Evolutionary conservation across 2,888 invertebrate genomes (phyloP).

Genomic region (Tupiocoris notatus): DNA sequence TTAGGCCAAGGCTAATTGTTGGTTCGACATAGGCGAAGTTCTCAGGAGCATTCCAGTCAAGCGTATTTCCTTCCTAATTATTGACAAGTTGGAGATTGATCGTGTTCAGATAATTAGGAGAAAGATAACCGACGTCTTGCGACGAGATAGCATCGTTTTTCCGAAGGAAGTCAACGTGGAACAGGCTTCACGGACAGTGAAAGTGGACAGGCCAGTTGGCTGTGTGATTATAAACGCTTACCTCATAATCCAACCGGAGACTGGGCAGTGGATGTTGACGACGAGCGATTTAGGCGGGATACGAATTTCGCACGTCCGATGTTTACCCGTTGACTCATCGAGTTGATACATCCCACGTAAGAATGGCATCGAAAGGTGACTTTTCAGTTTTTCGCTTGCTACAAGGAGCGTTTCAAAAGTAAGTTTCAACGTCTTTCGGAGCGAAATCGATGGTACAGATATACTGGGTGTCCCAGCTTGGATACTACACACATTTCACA

Average conservation of each 20-base stretch:
- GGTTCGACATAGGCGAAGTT: too few species aligned
- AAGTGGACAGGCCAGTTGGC: background rate
- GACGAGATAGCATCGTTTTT: background rate
- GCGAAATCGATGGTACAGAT: too few species aligned
- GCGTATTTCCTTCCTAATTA: background rate
- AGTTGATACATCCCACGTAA: background rate
- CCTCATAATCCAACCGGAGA: background rate
- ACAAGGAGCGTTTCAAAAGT: too few species aligned
- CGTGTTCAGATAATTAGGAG: slow-evolving; percentile 4
- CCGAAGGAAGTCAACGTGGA: background rate
- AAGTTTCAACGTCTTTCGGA: too few species aligned
- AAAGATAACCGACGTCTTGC: slow-evolving; percentile 4
- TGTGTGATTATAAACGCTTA: background rate
- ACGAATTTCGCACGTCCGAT: background rate
- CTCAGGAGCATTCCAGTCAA: background rate
- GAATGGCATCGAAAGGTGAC: too few species aligned
- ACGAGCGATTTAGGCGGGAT: background rate
- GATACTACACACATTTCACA: too few species aligned
- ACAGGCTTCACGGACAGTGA: slow-evolving; percentile 6
- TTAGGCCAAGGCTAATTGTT: background rate
- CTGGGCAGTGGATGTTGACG: background rate
- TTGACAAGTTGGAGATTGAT: background rate
- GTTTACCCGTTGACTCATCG: background rate
- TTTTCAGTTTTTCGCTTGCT: too few species aligned
- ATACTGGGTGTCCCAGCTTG: too few species aligned